Conservation (phyloP, 2,797 vertebrate genomes). For the Cichlasoma orientale region DNA sequence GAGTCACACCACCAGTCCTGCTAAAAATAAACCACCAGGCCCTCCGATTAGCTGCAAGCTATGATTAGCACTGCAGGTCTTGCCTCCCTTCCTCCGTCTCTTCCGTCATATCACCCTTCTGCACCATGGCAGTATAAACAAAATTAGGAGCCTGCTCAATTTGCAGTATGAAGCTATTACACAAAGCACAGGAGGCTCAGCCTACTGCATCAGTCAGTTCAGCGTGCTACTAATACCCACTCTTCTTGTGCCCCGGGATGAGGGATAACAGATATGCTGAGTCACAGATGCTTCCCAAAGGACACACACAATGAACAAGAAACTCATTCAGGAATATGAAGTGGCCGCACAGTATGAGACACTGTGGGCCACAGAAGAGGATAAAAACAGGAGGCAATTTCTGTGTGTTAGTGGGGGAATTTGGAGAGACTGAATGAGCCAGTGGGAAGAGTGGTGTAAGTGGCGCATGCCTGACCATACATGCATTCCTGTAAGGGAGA, state of each 20-base stretch:
- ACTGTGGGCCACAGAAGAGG: slow-evolving; percentile 5
- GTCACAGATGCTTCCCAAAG: slow-evolving; percentile 52
- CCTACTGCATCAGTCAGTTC: slow-evolving; percentile 7
- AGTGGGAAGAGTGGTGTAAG: slow-evolving; percentile 1
- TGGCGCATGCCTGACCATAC: slow-evolving; percentile 8
- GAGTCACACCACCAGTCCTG: background rate
- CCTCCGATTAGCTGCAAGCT: slow-evolving; percentile 9
- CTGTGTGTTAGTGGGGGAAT: background rate
- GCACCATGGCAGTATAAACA: slow-evolving; percentile 31
- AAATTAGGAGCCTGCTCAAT: slow-evolving; percentile 23
- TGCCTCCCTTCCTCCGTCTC: slow-evolving; percentile 5
- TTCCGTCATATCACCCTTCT: slow-evolving; percentile 25
- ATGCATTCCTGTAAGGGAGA: background rate
- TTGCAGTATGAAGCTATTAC: background rate
- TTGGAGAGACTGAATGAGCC: background rate
- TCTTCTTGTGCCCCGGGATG: slow-evolving; percentile 30
- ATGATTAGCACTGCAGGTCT: slow-evolving; percentile 36
- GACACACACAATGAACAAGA: slow-evolving; percentile 37
- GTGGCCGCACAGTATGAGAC: slow-evolving; percentile 25
- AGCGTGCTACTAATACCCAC: slow-evolving; percentile 11
- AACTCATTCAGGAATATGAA: slow-evolving; percentile 49
- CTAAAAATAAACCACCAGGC: slow-evolving; percentile 59
- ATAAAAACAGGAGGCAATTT: slow-evolving; percentile 7
- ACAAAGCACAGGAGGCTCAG: background rate
- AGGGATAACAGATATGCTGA: slow-evolving; percentile 47